Base-by-base conservation (phyloP, 2,113 vertebrate species). In the Leptobrachium ailaonicum region DNA sequence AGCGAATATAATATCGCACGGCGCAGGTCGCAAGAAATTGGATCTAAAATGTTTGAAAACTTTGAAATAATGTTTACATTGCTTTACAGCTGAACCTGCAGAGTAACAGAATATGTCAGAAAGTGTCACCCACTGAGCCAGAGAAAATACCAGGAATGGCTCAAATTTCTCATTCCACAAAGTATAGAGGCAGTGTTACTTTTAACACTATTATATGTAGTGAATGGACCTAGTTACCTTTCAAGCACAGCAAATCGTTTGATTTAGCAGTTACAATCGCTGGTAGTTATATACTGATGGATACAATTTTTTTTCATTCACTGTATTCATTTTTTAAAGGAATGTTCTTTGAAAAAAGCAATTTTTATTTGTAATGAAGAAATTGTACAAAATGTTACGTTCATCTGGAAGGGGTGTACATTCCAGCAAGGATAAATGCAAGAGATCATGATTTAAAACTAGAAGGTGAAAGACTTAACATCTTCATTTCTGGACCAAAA, bases 1-100 rank as follows among this genome's bases (percentile, higher is more conserved):
- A 84, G 86, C 87, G 86, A 87, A 87, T 88, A 83, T 86, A 88
- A 87, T 82, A 83, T 82, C 75, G 82, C 85, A 87, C 86, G 86
- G 86, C 87, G 86, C 84, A 87, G 84, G 87, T 88, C 87, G 83
- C 86, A 88, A 83, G 88, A 89, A 87, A 87, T 84, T 85, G 83
- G 82, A 89, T 83, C 83, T 84, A 82, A 86, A 82, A 83, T 89
- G 85, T 83, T 87, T 85, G 85, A 83, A 85, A 89, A 85, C 85
- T 87, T 87, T 83, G 82, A 83, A 83, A 85, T 86, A 85, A 84
- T 88, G 77, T 79, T 79, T 79, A 79, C 71, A 43, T 60, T 90
- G 84, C 87, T 87, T 89, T 88, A 86, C 86, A 88, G 86, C 87
- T 90, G 84, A 84, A 88, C 76, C 76, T 83, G 78, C 77, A 82